Base-by-base conservation (phyloP, 2,797 vertebrate species). In the Platyrinchus mystaceus region DNA sequence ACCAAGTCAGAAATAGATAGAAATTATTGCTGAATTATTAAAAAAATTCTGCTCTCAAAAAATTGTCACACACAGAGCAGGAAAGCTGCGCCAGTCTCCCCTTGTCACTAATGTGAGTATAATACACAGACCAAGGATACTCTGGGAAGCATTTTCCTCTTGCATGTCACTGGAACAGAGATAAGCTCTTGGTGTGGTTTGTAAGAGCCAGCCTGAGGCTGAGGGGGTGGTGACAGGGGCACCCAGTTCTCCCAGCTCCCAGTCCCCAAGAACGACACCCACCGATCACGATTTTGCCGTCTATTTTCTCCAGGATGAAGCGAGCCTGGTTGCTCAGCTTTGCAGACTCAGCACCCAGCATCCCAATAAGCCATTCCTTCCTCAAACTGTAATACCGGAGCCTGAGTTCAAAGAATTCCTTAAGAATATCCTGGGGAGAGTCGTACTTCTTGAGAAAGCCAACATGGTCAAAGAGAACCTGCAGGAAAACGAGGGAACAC, bases 271-370 rank as follows among this genome's bases (percentile, higher is more conserved):
- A 55, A 27, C 30, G 36, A 24, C 27, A 67, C 98, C 88, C 95
- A 99, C 99, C 99, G 2, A 99, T 99, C 46, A 99, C 98, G 62
- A 99, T 97, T 84, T 97, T 99, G 95, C 99, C 99, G 79, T 99
- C 95, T 92, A 99, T 99, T 97, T 99, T 99, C 97, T 99, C 99
- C 96, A 99, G 98, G 96, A 99, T 99, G 98, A 99, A 99, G 46
- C 99, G 99, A 58, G 99, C 99, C 97, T 99, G 99, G 96, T 99
- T 99, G 97, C 97, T 98, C 88, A 99, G 98, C 91, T 98, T 99
- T 44, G 98, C 93, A 36, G 98, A 98, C 95, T 99, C 99, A 2
- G 99, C 99, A 9, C 98, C 98, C 75, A 99, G 97, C 98, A 99
- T 99, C 71, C 99, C 99, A 7, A 97, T 53, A 52, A 99, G 96